These are phyloP conservation scores for Fukomys damarensis DNA, from an alignment of 2,113 vertebrate genomes.

Conservation along the genomic window DNA sequence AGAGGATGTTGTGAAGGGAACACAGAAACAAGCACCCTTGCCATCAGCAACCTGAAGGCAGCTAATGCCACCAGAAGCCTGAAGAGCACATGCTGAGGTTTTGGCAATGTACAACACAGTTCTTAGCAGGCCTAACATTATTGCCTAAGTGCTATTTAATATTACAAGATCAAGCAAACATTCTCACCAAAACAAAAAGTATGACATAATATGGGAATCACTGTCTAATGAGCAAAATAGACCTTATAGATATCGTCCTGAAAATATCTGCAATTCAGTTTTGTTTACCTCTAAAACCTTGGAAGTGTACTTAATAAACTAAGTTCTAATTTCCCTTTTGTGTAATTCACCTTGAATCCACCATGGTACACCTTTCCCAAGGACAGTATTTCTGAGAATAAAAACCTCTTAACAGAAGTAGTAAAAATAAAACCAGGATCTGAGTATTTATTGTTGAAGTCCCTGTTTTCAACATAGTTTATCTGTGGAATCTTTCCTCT, in stretches of 20 bases:
- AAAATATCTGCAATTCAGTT: not conserved
- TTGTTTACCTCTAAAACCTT: not conserved
- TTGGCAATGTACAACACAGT: not conserved
- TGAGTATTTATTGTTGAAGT: not conserved
- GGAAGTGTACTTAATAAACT: not conserved
- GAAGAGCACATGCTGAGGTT: not conserved
- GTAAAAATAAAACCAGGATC: not conserved
- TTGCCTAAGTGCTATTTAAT: conserved; percentile 51
- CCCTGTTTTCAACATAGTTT: not conserved
- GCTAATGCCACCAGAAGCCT: not conserved
- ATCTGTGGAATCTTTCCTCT: not conserved
- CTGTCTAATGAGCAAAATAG: not conserved
- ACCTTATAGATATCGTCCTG: not conserved
- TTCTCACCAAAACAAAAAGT: conserved; percentile 32
- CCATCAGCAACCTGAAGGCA: not conserved
- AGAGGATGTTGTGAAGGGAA: conserved; percentile 32
- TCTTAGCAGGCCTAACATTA: conserved; percentile 21
- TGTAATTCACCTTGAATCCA: not conserved
- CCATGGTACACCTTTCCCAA: not conserved
- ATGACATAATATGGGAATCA: not conserved
- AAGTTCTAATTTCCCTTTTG: not conserved
- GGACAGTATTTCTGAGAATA: conserved; percentile 71
- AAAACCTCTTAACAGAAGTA: not conserved
- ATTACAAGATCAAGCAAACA: conserved; percentile 25
- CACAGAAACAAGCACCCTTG: conserved; percentile 17